Evolutionary conservation across 1,140 invertebrate genomes (phyloP).

Genomic region (Caligus rogercresseyi): DNA sequence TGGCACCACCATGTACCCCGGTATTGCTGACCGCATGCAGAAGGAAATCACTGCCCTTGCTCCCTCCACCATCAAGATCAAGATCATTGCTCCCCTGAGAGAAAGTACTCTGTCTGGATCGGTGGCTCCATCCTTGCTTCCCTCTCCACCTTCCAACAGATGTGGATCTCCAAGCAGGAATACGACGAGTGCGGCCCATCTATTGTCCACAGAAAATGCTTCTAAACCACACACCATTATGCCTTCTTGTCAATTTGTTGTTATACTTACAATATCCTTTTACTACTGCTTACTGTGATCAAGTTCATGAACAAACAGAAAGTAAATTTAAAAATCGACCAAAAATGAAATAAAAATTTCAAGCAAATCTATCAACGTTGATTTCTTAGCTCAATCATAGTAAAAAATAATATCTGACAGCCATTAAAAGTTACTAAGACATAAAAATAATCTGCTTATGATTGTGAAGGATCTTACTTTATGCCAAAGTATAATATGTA

Average conservation of each 20-base stretch:
- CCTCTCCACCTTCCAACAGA: slow-evolving; percentile 43
- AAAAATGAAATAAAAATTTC: no score
- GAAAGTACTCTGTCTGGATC: slow-evolving; percentile 41
- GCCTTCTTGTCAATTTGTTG: neutral
- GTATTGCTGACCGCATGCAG: slow-evolving; percentile 61
- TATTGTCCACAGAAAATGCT: slow-evolving; percentile 42
- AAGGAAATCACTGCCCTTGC: slow-evolving; percentile 74
- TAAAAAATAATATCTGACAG: no score
- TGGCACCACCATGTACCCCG: slow-evolving; percentile 40
- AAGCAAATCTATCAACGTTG: no score
- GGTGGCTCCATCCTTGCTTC: slow-evolving; percentile 41
- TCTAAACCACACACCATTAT: slow-evolving; percentile 31
- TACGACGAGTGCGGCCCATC: slow-evolving; percentile 39
- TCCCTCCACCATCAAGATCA: slow-evolving; percentile 42
- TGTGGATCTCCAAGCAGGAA: slow-evolving; percentile 40
- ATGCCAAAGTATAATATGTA: no score
- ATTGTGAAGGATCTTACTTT: no score
- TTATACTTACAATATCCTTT: neutral
- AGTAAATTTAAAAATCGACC: no score
- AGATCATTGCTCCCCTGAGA: slow-evolving; percentile 42
- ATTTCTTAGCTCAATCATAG: no score
- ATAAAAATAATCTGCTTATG: no score
- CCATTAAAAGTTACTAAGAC: no score
- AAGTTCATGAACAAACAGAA: neutral
- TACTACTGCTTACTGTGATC: neutral